Conservation (phyloP, 2,113 vertebrate genomes). For the Macaca nemestrina region DNA sequence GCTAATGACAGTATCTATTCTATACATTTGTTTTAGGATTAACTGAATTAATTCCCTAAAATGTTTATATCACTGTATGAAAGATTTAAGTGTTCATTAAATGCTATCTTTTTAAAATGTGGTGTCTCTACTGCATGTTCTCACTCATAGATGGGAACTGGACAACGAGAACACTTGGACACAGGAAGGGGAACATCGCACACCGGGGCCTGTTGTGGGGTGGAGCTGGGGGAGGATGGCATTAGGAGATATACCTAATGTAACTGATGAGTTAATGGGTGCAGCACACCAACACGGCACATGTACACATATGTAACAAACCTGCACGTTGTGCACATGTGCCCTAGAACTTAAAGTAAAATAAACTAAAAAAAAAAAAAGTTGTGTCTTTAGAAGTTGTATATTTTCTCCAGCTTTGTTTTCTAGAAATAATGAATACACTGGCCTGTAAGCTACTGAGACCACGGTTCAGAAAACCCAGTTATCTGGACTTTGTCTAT, state of each 20-base stretch:
- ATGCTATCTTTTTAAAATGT: not conserved
- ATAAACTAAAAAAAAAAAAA: too few relatives aligned
- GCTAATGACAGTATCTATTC: not conserved
- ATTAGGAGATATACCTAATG: too few relatives aligned
- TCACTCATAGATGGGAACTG: too few relatives aligned
- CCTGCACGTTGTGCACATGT: too few relatives aligned
- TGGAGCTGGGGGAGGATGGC: too few relatives aligned
- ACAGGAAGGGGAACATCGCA: too few relatives aligned
- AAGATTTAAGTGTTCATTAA: not conserved
- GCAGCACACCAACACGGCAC: too few relatives aligned
- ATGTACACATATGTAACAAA: too few relatives aligned
- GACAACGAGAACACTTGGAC: too few relatives aligned
- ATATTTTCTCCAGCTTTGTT: not conserved
- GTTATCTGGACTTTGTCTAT: not conserved
- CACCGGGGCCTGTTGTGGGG: fast-evolving
- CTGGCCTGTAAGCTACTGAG: not conserved
- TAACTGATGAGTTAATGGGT: too few relatives aligned
- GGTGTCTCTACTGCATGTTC: too few relatives aligned
- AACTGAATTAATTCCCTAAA: not conserved
- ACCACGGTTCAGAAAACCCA: not conserved
- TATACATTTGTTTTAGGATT: not conserved
- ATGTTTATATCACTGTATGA: not conserved
- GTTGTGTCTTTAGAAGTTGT: not conserved
- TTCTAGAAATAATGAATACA: not conserved
- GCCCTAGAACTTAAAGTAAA: too few relatives aligned